Conservation (phyloP, 2,113 vertebrate genomes). For the Oreochromis spilurus region DNA sequence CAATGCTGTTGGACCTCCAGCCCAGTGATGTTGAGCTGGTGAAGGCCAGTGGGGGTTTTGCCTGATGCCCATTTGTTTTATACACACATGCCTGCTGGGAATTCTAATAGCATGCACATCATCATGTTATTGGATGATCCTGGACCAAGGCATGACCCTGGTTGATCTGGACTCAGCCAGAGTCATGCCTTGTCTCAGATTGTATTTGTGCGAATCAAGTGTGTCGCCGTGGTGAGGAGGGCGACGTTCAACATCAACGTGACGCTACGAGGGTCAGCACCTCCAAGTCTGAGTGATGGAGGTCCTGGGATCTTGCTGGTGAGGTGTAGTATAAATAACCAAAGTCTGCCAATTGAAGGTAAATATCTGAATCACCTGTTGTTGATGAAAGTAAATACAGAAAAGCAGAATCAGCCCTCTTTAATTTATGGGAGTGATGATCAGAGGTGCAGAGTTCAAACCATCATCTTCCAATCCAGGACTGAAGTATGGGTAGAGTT, state of each 20-base stretch:
- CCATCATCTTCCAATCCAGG: neutral
- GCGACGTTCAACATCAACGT: neutral
- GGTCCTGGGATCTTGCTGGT: neutral
- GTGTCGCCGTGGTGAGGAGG: neutral
- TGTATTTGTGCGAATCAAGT: neutral
- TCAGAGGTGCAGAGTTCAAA: neutral
- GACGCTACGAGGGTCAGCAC: rapidly evolving
- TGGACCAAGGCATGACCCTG: neutral
- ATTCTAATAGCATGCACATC: neutral
- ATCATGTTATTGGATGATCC: neutral
- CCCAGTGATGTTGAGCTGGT: neutral
- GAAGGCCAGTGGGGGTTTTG: neutral
- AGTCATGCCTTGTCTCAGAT: neutral
- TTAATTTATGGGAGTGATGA: neutral
- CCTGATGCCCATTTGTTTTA: neutral
- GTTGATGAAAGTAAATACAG: neutral
- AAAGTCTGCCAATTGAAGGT: neutral
- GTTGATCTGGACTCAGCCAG: neutral
- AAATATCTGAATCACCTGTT: neutral
- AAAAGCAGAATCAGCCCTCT: neutral
- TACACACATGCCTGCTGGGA: neutral
- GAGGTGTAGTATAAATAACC: neutral
- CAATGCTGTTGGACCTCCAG: neutral
- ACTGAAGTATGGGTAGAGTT: neutral
- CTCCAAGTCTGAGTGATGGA: neutral